phyloP scores from a whole-genome alignment of 2,113 vertebrate species.

The Petroica traversi region DNA sequence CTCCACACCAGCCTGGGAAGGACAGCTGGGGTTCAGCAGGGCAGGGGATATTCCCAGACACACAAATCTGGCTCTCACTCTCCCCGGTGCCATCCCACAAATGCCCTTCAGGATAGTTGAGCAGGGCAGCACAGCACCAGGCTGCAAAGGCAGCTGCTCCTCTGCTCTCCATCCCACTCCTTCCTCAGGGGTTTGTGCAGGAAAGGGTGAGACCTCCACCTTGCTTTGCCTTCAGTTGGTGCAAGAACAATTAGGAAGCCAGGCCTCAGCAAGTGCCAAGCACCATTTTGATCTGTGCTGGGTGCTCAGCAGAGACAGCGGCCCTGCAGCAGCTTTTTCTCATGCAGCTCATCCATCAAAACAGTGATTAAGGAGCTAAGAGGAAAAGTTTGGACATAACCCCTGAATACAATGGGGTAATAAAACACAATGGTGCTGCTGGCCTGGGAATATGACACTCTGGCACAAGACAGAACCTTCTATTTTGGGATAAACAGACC shows the following conservation, averaged over 20 bases:
- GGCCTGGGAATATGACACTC: constrained; percentile 72
- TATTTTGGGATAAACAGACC: constrained; percentile 75
- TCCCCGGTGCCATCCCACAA: not conserved
- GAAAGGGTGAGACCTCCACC: not conserved
- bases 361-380: constrained; percentile 71
- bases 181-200: fast-evolving
- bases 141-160: not conserved
- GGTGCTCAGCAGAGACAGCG: fast-evolving
- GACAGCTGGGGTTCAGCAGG: not conserved
- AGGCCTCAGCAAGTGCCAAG: not conserved
- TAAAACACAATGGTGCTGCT: constrained; percentile 80
- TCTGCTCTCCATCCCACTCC: not conserved
- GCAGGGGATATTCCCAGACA: not conserved
- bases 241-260: not conserved
- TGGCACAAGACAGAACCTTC: constrained; percentile 72
- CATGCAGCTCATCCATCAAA: constrained; percentile 60
- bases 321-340: not conserved
- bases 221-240: not conserved
- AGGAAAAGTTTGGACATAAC: constrained; percentile 78
- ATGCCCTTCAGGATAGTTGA: fast-evolving
- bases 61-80: fast-evolving
- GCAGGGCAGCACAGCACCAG: not conserved
- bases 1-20: not conserved
- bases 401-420: constrained; percentile 75
- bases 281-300: not conserved